Base-by-base conservation (phyloP, 2,113 vertebrate genomes). In the Willisornis vidua region DNA sequence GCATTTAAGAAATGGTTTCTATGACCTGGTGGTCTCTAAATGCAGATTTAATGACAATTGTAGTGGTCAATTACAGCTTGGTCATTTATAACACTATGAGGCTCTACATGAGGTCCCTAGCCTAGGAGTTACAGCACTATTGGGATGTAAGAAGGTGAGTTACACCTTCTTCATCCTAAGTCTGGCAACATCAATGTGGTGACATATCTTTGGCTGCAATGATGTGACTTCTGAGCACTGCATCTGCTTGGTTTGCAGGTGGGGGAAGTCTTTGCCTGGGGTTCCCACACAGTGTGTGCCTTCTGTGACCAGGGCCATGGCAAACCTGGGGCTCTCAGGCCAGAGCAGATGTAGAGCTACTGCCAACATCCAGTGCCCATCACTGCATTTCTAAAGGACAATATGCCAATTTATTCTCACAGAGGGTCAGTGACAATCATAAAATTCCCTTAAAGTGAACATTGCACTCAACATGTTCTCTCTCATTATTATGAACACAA, bases 371-470 rank as follows among this genome's bases (percentile, higher is more conserved):
- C 61, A 37, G 33, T 77, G 73, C 78, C 87, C 52, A 45, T 55
- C 45, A 1, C 51, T 46, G 55, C 6, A 3, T 79, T 89, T 81
- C 61, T 59, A 70, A 88, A 94, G 87, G 71, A 86, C 39, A 58
- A 4, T 33, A n/a, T 6, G 59, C 71, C 72, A 92, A 3, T n/a
- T 76, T 83, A 54, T 63, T 57, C 79, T 78, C 37, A n/a, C 45
- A 28, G 14, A 87, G 33, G 26, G 37, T 54, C 71, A 78, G 20
- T 10, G 14, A 49, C 84, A 91, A 18, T 81, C 61, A 74, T 39
- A 92, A 92, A 93, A 79, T 55, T 66, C 41, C 59, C 62, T 86
- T 83, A 59, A 87, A 91, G 41, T 35, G 54, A 90, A 54, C 49
- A 29, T 51, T 6, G 1, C 17, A 12, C 51, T 85, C 79, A 68